Evolutionary conservation across 64 coral and sea anemone species (phyloP).

Genomic region (Orbicella faveolata): DNA sequence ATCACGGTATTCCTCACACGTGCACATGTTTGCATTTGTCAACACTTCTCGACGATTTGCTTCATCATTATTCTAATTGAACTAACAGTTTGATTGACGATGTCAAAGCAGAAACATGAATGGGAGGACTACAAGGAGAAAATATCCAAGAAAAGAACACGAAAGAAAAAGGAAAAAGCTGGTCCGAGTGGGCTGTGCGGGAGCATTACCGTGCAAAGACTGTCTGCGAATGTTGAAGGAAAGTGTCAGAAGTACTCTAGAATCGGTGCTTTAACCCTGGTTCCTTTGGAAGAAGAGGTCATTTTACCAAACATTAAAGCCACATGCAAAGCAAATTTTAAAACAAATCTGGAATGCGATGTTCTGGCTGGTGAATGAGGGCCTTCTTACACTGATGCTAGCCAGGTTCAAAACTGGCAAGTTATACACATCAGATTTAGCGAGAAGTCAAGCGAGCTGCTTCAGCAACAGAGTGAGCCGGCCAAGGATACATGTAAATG

Average conservation of each 20-base stretch:
- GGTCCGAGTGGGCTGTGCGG: slow-evolving; percentile 3
- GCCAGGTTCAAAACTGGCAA: not conserved
- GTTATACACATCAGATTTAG: slow-evolving; percentile 27
- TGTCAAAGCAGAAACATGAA: slow-evolving; percentile 54
- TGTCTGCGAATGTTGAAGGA: slow-evolving; percentile 59
- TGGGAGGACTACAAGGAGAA: slow-evolving; percentile 67
- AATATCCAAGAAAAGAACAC: slow-evolving; percentile 54
- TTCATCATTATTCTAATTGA: not conserved
- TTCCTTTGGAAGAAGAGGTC: slow-evolving; percentile 46
- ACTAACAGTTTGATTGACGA: not conserved
- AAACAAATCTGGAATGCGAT: not conserved
- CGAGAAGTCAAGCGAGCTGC: not conserved
- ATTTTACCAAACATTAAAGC: slow-evolving; percentile 68
- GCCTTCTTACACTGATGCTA: not conserved
- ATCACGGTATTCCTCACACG: not conserved
- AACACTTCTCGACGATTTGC: not conserved
- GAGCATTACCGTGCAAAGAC: slow-evolving; percentile 56
- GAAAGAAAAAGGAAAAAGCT: slow-evolving; percentile 35
- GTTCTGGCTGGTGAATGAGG: not conserved
- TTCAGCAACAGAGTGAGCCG: slow-evolving; percentile 5
- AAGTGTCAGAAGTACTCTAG: slow-evolving; percentile 74
- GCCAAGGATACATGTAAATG: not conserved
- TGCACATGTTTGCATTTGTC: too few species aligned
- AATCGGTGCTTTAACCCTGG: slow-evolving; percentile 67
- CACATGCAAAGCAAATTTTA: slow-evolving; percentile 60